phyloP scores from a whole-genome alignment of 2,888 invertebrate species.

The Eristalinus sepulchralis region DNA sequence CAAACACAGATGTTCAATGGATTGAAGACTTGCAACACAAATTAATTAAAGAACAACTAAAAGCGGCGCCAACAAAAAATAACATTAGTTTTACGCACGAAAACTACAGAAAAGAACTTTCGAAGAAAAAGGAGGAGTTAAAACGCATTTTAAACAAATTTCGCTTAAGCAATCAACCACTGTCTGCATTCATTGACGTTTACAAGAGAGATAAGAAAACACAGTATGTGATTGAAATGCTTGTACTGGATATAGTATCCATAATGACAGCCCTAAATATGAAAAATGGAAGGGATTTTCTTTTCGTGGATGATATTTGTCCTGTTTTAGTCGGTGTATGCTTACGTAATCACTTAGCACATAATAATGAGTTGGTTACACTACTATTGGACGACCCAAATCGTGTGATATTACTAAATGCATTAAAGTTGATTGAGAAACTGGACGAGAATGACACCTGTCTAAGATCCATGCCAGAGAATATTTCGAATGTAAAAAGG shows the following conservation, averaged over 20 bases:
- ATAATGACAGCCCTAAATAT: conserved; percentile 36
- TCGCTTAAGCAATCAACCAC: not conserved
- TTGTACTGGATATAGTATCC: conserved; percentile 72
- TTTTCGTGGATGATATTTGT: conserved; percentile 65
- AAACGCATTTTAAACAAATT: not conserved
- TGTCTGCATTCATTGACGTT: not conserved
- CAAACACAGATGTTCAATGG: not conserved
- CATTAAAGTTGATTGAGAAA: conserved; percentile 1
- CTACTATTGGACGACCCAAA: conserved; percentile 56
- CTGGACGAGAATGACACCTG: not conserved
- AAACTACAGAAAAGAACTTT: conserved; percentile 3
- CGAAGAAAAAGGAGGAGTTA: conserved; percentile 3
- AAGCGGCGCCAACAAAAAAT: not conserved
- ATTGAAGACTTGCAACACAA: not conserved
- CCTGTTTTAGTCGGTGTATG: conserved; percentile 71
- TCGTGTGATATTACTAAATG: conserved; percentile 32
- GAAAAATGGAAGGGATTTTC: conserved; percentile 8
- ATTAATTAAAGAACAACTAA: not conserved
- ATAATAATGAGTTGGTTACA: conserved; percentile 58
- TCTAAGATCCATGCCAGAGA: not conserved
- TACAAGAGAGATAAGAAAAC: conserved; percentile 50
- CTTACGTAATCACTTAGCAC: conserved; percentile 72
- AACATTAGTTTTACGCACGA: not conserved
- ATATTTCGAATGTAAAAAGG: not conserved
- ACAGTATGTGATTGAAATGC: conserved; percentile 67